phyloP scores from a whole-genome alignment of 2,888 invertebrate species.

The Deroplatys truncata region DNA sequence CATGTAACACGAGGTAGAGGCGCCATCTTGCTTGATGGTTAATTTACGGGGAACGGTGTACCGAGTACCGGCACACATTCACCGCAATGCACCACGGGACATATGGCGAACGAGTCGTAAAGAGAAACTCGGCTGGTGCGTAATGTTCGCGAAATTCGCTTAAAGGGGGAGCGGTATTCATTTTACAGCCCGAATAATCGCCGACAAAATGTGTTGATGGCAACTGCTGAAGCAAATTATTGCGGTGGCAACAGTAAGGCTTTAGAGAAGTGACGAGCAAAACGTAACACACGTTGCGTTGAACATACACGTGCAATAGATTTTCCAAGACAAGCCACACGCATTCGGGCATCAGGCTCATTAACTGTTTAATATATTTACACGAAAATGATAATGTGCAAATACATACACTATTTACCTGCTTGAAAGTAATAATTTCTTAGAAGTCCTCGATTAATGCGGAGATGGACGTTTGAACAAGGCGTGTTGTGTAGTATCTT shows the following conservation, averaged over 20 bases:
- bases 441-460: too few species aligned
- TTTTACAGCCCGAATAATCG: background rate
- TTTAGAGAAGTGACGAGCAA: too few species aligned
- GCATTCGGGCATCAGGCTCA: too few species aligned
- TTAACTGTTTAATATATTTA: too few species aligned
- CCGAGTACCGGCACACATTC: background rate
- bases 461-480: too few species aligned
- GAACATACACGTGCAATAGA: too few species aligned
- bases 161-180: background rate
- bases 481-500: too few species aligned
- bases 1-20: background rate
- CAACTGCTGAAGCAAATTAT: background rate
- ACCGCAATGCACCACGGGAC: background rate
- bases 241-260: background rate
- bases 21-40: background rate
- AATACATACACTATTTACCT: too few species aligned
- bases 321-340: too few species aligned
- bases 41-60: background rate
- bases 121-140: background rate
- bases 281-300: too few species aligned
- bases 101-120: background rate
- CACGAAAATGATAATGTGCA: too few species aligned
- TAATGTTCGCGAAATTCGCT: background rate
- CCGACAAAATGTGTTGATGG: background rate
- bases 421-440: too few species aligned